phyloP scores from a whole-genome alignment of 2,797 vertebrate genomes.

The Sciaenops ocellatus region DNA sequence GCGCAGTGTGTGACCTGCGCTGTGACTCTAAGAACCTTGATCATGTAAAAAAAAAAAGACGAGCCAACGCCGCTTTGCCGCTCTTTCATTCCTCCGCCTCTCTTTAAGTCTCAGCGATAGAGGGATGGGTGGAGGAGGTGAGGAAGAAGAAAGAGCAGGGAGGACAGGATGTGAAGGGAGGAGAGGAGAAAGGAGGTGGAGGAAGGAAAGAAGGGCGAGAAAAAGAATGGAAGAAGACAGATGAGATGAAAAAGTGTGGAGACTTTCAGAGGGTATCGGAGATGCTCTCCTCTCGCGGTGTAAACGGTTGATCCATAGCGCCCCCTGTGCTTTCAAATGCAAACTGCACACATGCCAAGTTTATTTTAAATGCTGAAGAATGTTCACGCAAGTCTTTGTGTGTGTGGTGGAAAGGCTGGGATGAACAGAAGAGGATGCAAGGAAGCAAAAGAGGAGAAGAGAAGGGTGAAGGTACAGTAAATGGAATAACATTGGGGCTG shows the following conservation, averaged over 20 bases:
- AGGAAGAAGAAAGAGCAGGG: background rate
- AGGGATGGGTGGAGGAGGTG: background rate
- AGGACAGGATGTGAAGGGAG: background rate
- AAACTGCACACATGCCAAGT: slow-evolving; percentile 25
- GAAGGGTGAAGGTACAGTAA: background rate
- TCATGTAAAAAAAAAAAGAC: slow-evolving; percentile 40
- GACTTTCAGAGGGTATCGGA: background rate
- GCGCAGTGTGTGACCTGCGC: slow-evolving; percentile 30
- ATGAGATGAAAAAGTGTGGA: background rate
- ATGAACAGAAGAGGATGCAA: background rate
- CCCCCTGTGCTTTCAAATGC: slow-evolving; percentile 55
- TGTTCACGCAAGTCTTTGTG: background rate
- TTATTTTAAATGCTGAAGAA: too few relatives aligned
- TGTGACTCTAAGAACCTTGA: slow-evolving; percentile 70
- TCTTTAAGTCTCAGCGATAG: slow-evolving; percentile 10
- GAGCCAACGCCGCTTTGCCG: slow-evolving; percentile 31
- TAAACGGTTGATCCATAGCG: slow-evolving; percentile 54
- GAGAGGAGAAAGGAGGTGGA: background rate
- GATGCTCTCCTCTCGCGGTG: background rate
- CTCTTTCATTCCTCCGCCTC: slow-evolving; percentile 33
- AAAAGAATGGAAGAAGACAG: too few relatives aligned
- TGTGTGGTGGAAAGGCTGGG: background rate
- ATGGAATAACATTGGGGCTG: background rate
- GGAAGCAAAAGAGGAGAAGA: background rate
- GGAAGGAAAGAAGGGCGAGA: background rate